These are phyloP conservation scores for Tetrapedia diversipes DNA, from an alignment of 2,888 invertebrate genomes.

Conservation along the genomic window DNA sequence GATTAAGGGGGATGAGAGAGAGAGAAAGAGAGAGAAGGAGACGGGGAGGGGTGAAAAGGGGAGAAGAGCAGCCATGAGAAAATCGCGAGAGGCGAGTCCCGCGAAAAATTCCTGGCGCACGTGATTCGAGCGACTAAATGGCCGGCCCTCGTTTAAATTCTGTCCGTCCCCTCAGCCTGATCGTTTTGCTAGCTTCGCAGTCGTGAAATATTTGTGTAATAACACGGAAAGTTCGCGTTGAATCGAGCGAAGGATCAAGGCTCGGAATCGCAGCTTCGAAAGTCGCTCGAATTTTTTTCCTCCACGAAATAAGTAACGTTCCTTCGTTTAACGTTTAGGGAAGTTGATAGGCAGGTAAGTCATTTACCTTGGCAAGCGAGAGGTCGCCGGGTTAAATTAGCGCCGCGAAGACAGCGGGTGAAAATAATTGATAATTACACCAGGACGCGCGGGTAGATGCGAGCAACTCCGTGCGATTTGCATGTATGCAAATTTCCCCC, in stretches of 20 bases:
- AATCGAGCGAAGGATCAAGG: not conserved
- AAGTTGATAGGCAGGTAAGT: slow-evolving; percentile 14
- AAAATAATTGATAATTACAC: slow-evolving; percentile 55
- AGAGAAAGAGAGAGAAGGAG: not conserved
- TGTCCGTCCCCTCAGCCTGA: slow-evolving; percentile 3
- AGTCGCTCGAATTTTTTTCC: too few species aligned
- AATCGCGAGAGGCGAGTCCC: slow-evolving; percentile 37
- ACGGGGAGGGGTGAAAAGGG: too few species aligned
- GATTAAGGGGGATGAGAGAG: not conserved
- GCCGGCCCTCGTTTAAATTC: slow-evolving; percentile 49
- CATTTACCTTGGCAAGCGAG: not conserved
- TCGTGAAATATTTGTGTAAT: slow-evolving; percentile 45
- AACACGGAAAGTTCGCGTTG: slow-evolving; percentile 3
- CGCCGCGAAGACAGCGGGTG: slow-evolving; percentile 19
- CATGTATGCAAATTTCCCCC: slow-evolving; percentile 39
- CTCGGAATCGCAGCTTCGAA: not conserved
- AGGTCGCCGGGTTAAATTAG: slow-evolving; percentile 42
- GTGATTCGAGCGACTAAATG: slow-evolving; percentile 58
- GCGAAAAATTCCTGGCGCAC: slow-evolving; percentile 56
- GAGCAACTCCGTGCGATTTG: slow-evolving; percentile 27
- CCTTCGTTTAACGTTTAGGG: not conserved
- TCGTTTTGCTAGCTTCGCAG: slow-evolving; percentile 31
- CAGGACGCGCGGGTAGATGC: slow-evolving; percentile 4
- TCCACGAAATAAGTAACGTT: too few species aligned
- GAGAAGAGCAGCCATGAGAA: slow-evolving; percentile 35